Evolutionary conservation across 2,888 invertebrate genomes (phyloP).

Genomic region (Ophion obscuratus): DNA sequence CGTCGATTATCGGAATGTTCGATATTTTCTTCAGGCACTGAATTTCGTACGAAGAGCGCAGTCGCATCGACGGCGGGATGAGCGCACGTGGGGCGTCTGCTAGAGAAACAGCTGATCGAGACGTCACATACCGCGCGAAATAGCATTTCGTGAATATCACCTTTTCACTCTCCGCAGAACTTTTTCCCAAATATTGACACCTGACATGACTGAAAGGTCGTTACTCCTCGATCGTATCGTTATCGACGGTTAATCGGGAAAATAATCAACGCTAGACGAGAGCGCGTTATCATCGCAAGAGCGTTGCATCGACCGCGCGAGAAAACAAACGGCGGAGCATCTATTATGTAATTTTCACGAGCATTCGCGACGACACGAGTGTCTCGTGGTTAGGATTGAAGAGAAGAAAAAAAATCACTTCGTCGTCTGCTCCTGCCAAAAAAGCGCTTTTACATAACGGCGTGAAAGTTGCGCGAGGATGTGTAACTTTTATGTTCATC

Average conservation of each 20-base stretch:
- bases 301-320: slow-evolving; percentile 48
- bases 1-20: neutral
- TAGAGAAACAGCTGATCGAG: slow-evolving; percentile 74
- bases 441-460: slow-evolving; percentile 56
- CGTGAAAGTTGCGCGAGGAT: slow-evolving; percentile 30
- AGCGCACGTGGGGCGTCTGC: slow-evolving; percentile 74
- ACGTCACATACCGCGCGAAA: slow-evolving; percentile 55
- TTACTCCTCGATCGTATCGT: neutral
- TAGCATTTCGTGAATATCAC: slow-evolving; percentile 9
- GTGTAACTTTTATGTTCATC: neutral
- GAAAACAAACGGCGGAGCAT: slow-evolving; percentile 17
- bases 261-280: neutral
- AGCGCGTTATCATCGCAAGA: neutral
- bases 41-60: slow-evolving; percentile 47
- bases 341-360: slow-evolving; percentile 63
- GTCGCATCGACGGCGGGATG: neutral
- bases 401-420: slow-evolving; percentile 25
- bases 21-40: slow-evolving; percentile 28
- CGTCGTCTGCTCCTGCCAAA: slow-evolving; percentile 60
- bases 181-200: neutral
- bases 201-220: neutral
- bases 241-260: neutral
- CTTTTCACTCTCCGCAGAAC: slow-evolving; percentile 13
- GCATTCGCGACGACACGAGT: slow-evolving; percentile 33
- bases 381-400: slow-evolving; percentile 24